These are phyloP conservation scores for Drosophila histrio DNA, from an alignment of 2,888 invertebrate species.

Conservation along the genomic window DNA sequence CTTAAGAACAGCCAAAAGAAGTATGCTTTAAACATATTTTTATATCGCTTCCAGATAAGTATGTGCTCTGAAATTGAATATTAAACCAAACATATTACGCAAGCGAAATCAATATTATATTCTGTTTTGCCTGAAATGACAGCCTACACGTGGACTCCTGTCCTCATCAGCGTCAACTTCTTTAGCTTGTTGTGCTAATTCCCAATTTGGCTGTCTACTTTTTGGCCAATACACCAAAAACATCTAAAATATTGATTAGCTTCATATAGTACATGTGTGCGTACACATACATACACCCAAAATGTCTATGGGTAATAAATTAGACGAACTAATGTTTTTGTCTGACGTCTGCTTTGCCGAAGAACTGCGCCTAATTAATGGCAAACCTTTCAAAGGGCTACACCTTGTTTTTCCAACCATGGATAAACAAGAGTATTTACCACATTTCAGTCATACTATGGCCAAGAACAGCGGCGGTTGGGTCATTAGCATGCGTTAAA, in stretches of 20 bases:
- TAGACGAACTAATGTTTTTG: conserved; percentile 71
- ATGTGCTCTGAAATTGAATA: conserved; percentile 14
- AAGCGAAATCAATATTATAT: conserved; percentile 52
- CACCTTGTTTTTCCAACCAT: conserved; percentile 61
- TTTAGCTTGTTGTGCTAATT: conserved; percentile 35
- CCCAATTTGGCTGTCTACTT: conserved; percentile 25
- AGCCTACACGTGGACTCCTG: conserved; percentile 26
- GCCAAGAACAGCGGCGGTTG: conserved; percentile 2
- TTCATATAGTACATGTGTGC: background rate
- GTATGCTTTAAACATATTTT: conserved; percentile 1
- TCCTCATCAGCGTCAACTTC: background rate
- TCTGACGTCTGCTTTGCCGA: conserved; percentile 52
- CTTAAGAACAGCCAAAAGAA: background rate
- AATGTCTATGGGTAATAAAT: conserved; percentile 65
- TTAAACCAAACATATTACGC: conserved; percentile 26
- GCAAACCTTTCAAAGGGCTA: conserved; percentile 76
- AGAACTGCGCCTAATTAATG: conserved; percentile 71
- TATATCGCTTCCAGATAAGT: background rate
- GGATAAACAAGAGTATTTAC: conserved; percentile 40
- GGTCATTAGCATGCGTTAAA: conserved; percentile 78
- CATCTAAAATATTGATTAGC: conserved; percentile 43
- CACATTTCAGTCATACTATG: conserved; percentile 11
- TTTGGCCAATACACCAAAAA: conserved; percentile 9
- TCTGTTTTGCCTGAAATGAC: conserved; percentile 20
- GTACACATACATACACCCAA: background rate